phyloP scores from a whole-genome alignment of 2,888 invertebrate species.

The Spodoptera exigua region DNA sequence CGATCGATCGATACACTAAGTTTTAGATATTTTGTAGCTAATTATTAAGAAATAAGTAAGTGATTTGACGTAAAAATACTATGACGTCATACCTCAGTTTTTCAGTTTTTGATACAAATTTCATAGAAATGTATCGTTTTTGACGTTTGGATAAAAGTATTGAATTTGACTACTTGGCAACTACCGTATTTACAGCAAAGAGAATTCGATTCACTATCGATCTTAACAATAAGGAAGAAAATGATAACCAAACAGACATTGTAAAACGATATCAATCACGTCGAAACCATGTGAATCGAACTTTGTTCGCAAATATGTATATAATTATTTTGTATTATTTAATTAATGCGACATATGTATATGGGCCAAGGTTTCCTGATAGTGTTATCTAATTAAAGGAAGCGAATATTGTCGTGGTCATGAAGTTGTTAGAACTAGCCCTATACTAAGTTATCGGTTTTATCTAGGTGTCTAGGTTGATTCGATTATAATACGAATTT shows the following conservation, averaged over 20 bases:
- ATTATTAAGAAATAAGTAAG: no score
- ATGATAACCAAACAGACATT: background rate
- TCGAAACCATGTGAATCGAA: conserved; percentile 43
- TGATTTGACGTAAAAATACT: no score
- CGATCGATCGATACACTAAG: no score
- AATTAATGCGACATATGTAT: conserved; percentile 35
- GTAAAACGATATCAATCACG: conserved; percentile 27
- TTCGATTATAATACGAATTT: background rate
- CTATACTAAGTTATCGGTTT: background rate
- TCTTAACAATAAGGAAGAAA: conserved; percentile 3
- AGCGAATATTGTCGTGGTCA: conserved; percentile 14
- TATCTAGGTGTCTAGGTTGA: conserved; percentile 16
- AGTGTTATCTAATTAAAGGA: conserved; percentile 43
- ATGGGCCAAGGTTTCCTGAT: conserved; percentile 57
- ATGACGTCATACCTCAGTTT: no score
- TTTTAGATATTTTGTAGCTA: no score
- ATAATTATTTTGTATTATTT: conserved; percentile 28
- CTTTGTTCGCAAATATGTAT: conserved; percentile 48
- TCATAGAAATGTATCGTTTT: no score
- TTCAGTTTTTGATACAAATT: no score
- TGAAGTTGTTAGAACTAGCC: conserved; percentile 14
- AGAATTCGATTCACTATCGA: no score
- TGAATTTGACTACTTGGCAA: no score
- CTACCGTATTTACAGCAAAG: no score
- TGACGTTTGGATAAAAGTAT: no score